A percentile compares a stretch with the other conserved stretches of the same genome.
Conservation (phyloP, 2,113 vertebrate genomes). For the Myocastor coypus region DNA sequence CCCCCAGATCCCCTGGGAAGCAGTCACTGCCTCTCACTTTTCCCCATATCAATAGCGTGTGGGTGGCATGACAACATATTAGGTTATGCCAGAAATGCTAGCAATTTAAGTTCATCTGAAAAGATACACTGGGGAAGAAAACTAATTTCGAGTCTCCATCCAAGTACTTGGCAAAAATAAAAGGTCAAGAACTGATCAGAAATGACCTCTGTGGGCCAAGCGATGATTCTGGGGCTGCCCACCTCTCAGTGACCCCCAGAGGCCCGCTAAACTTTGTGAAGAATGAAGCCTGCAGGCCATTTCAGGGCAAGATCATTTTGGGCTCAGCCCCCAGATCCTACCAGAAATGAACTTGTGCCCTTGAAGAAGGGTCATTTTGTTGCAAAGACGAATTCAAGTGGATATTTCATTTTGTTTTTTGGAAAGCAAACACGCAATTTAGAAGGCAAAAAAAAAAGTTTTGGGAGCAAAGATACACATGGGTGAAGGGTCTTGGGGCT, state of each 20-base stretch:
- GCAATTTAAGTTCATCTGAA: slow-evolving; percentile 47
- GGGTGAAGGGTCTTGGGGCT: not conserved
- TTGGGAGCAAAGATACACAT: not conserved
- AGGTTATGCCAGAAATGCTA: slow-evolving; percentile 36
- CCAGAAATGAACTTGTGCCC: not conserved
- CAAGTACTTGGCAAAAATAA: not conserved
- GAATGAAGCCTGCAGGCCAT: not conserved
- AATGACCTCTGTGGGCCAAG: not conserved
- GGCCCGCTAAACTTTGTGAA: not conserved
- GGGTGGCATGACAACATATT: slow-evolving; percentile 3
- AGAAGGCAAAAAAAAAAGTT: not conserved
- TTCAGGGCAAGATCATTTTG: not conserved
- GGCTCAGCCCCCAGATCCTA: not conserved
- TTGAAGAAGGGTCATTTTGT: not conserved
- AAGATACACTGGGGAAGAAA: slow-evolving; percentile 58
- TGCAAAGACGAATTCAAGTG: not conserved
- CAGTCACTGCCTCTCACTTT: not conserved
- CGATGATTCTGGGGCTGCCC: not conserved
- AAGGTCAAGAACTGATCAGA: slow-evolving; percentile 49
- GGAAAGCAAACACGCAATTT: slow-evolving; percentile 27
- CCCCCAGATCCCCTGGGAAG: not conserved
- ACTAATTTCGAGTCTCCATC: slow-evolving; percentile 63
- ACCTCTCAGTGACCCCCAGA: not conserved
- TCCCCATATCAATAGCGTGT: not conserved
- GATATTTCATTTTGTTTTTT: slow-evolving; percentile 15